Conservation (phyloP, 2,797 vertebrate genomes). For the Chromis chromis region DNA sequence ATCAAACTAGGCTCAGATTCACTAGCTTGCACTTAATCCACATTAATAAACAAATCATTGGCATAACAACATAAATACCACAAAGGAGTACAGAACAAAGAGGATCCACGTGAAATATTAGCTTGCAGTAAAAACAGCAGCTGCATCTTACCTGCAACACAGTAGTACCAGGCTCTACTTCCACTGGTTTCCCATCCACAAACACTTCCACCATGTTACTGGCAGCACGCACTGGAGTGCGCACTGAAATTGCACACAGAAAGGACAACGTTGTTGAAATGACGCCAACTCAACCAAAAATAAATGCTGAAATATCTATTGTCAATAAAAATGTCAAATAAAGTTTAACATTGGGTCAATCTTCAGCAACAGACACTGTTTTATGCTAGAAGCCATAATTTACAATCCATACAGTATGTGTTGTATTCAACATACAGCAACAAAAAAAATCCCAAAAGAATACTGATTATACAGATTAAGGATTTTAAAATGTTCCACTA, state of each 20-base stretch:
- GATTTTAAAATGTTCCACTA: too few relatives aligned
- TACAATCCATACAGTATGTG: too few relatives aligned
- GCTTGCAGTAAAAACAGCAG: neutral
- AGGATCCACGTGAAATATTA: too few relatives aligned
- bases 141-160: constrained; percentile 90
- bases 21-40: too few relatives aligned
- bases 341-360: neutral
- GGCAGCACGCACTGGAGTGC: constrained; percentile 85
- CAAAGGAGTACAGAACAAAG: too few relatives aligned
- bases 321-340: neutral
- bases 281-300: neutral
- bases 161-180: constrained; percentile 95
- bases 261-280: neutral
- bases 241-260: constrained; percentile 77
- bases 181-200: constrained; percentile 92
- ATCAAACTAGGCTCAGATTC: too few relatives aligned
- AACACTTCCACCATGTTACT: constrained; percentile 97
- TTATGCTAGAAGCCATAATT: too few relatives aligned
- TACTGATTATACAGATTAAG: too few relatives aligned
- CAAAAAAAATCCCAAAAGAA: too few relatives aligned
- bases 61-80: too few relatives aligned
- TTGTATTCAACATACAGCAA: neutral
- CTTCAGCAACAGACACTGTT: too few relatives aligned
- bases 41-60: too few relatives aligned
- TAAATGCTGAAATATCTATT: neutral